phyloP scores from a whole-genome alignment of 2,888 invertebrate species.

The Patella caerulea region DNA sequence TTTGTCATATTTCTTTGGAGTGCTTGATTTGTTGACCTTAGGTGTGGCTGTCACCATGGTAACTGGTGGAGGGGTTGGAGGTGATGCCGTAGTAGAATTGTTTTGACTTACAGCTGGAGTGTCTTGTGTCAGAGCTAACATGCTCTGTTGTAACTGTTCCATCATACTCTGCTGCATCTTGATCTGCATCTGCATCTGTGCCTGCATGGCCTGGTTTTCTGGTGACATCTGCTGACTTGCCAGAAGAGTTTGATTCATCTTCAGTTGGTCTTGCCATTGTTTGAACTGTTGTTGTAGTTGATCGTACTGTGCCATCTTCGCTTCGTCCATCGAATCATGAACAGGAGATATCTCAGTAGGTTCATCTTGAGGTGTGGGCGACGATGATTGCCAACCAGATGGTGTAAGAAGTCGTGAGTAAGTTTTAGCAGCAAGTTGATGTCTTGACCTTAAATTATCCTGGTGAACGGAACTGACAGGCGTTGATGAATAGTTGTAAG shows the following conservation, averaged over 20 bases:
- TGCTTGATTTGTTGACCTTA: constrained; percentile 18
- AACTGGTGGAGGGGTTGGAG: constrained; percentile 25
- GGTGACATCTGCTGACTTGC: constrained; percentile 43
- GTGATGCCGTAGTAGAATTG: constrained; percentile 19
- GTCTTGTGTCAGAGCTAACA: constrained; percentile 41
- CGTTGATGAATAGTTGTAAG: background rate
- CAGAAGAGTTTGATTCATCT: constrained; percentile 60
- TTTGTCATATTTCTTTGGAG: constrained; percentile 19
- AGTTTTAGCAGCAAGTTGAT: background rate
- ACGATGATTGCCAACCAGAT: background rate
- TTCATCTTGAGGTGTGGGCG: background rate
- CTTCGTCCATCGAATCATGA: constrained; percentile 23
- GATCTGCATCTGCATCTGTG: constrained; percentile 56
- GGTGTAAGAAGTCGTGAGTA: background rate
- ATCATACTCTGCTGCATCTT: constrained; percentile 58
- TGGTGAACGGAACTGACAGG: too few relatives aligned
- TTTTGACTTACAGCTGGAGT: constrained; percentile 7
- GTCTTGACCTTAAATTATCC: background rate
- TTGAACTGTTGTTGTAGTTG: constrained; percentile 61
- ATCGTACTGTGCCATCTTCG: constrained; percentile 54
- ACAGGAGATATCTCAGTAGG: background rate
- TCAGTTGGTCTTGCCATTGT: constrained; percentile 64
- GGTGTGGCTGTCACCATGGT: constrained; percentile 16
- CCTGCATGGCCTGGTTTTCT: constrained; percentile 47
- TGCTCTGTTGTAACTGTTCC: constrained; percentile 52